A percentile compares a stretch with the other conserved stretches of the same genome.
Evolutionary conservation across 2,113 vertebrate genomes (phyloP).

Genomic region (Chinchilla lanigera): DNA sequence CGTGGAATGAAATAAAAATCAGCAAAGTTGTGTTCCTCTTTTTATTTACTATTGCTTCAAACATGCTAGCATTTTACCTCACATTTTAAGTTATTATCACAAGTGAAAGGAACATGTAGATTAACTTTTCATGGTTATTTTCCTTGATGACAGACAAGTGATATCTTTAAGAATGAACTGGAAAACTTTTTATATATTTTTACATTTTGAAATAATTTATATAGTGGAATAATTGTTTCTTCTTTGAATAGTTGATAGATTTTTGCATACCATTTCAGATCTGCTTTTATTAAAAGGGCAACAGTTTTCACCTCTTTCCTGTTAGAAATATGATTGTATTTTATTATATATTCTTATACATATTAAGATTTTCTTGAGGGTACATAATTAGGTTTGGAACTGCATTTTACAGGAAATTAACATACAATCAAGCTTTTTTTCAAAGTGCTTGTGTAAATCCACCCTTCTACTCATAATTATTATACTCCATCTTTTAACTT

Average conservation of each 20-base stretch:
- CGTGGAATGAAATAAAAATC: neutral
- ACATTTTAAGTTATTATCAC: neutral
- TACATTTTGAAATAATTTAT: neutral
- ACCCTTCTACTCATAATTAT: neutral
- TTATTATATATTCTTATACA: neutral
- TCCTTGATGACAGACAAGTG: neutral
- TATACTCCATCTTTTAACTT: neutral
- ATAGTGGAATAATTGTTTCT: neutral
- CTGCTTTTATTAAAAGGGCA: neutral
- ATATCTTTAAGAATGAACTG: slow-evolving; percentile 19
- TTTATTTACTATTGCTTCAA: neutral
- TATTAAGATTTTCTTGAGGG: neutral
- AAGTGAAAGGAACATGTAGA: neutral
- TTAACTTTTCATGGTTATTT: neutral
- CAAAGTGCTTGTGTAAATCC: neutral
- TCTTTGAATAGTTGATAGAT: neutral
- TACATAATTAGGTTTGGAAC: neutral
- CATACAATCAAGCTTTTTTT: neutral
- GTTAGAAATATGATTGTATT: neutral
- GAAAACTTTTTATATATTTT: neutral
- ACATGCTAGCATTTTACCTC: slow-evolving; percentile 1
- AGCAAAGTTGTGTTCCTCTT: neutral
- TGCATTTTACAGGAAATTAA: neutral
- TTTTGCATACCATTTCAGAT: neutral
- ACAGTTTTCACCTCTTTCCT: neutral